phyloP scores from a whole-genome alignment of 2,113 vertebrate species.

The Crocuta crocuta region DNA sequence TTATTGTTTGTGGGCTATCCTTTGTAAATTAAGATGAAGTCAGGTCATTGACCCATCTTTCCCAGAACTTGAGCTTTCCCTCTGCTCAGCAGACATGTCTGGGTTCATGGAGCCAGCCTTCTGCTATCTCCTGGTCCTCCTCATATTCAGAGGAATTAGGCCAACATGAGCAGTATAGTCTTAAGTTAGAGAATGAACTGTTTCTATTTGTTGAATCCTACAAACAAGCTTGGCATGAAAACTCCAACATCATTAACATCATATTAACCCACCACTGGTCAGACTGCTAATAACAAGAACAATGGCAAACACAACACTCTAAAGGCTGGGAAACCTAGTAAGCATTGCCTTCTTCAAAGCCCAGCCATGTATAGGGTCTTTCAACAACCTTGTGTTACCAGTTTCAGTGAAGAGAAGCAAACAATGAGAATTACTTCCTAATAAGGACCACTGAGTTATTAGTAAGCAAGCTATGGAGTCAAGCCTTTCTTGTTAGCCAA shows the following conservation, averaged over 20 bases:
- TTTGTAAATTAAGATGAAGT: not conserved
- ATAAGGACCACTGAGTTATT: slow-evolving; percentile 32
- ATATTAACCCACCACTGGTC: slow-evolving; percentile 40
- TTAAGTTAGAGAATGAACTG: slow-evolving; percentile 29
- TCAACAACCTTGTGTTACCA: slow-evolving; percentile 71
- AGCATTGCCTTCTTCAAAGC: slow-evolving; percentile 58
- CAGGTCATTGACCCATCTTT: not conserved
- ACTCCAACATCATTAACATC: slow-evolving; percentile 55
- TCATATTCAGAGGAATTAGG: not conserved
- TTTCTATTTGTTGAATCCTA: not conserved
- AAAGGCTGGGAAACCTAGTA: not conserved
- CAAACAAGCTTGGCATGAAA: slow-evolving; percentile 25
- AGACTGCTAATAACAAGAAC: not conserved
- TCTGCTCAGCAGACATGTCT: not conserved
- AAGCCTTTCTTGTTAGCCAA: slow-evolving; percentile 56
- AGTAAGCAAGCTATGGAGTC: slow-evolving; percentile 48
- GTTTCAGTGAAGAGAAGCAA: slow-evolving; percentile 74
- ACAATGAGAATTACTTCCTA: slow-evolving; percentile 67
- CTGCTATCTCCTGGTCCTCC: not conserved
- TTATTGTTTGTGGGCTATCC: not conserved
- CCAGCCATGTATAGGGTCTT: slow-evolving; percentile 56
- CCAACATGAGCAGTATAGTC: not conserved
- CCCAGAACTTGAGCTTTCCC: not conserved
- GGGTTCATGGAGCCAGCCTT: not conserved
- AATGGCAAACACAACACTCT: slow-evolving; percentile 39